phyloP scores from a whole-genome alignment of 1,140 invertebrate genomes.

The Aphelenchoides fujianensis region DNA sequence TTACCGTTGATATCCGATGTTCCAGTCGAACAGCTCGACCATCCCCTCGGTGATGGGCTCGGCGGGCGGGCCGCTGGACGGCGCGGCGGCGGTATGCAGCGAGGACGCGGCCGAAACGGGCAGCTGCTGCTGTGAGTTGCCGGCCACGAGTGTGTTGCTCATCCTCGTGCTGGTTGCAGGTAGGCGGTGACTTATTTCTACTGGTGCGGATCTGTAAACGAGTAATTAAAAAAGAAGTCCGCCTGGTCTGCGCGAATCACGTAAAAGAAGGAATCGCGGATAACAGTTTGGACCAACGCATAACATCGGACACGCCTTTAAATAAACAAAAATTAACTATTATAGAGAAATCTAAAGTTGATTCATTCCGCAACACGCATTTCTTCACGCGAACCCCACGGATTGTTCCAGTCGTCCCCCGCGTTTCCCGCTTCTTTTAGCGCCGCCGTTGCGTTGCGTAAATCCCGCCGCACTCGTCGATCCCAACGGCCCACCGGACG shows the following conservation, averaged over 20 bases:
- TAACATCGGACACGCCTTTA: neutral
- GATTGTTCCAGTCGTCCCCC: too few relatives aligned
- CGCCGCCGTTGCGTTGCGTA: too few relatives aligned
- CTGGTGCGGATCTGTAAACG: neutral
- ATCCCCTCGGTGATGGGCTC: conserved; percentile 34
- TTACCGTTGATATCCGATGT: conserved; percentile 45
- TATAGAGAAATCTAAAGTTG: neutral
- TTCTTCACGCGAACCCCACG: too few relatives aligned
- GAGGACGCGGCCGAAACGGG: too few relatives aligned
- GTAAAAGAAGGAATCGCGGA: neutral
- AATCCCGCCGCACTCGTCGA: too few relatives aligned
- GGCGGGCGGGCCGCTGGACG: neutral
- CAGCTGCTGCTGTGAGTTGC: neutral
- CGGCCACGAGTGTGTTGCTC: conserved; percentile 5
- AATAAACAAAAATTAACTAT: neutral
- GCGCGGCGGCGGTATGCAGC: neutral
- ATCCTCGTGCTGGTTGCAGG: too few relatives aligned
- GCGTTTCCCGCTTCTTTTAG: too few relatives aligned
- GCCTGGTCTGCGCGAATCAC: neutral
- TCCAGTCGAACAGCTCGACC: conserved; percentile 29
- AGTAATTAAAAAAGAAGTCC: neutral
- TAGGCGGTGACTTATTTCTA: neutral
- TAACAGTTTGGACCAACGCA: neutral
- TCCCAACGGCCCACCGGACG: too few relatives aligned
- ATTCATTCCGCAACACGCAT: too few relatives aligned